These are phyloP conservation scores for Goniozus legneri DNA, from an alignment of 1,140 invertebrate genomes.

Conservation along the genomic window DNA sequence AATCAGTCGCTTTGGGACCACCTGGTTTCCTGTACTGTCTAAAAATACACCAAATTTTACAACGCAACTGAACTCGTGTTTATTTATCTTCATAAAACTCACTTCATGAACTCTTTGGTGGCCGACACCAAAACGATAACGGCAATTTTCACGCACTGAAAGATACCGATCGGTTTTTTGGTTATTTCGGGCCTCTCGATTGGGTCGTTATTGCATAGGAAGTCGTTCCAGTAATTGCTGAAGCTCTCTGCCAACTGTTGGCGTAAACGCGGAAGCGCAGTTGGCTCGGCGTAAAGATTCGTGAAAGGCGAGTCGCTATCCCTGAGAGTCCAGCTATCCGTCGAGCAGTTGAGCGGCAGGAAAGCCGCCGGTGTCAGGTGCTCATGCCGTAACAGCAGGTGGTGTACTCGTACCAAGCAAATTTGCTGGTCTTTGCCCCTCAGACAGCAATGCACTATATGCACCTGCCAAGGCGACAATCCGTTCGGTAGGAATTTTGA, in stretches of 20 bases:
- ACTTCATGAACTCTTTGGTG: conserved; percentile 55
- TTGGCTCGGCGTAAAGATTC: conserved; percentile 60
- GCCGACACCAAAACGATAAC: conserved; percentile 60
- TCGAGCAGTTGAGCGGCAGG: conserved; percentile 61
- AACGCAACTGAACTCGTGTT: too few species aligned
- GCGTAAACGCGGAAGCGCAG: conserved; percentile 64
- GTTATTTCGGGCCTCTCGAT: conserved; percentile 65
- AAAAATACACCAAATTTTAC: conserved; percentile 1
- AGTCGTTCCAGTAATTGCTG: conserved; percentile 75
- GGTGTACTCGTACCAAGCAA: conserved; percentile 72
- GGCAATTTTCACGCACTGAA: conserved; percentile 58
- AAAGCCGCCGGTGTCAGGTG: conserved; percentile 71
- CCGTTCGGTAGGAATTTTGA: conserved; percentile 68
- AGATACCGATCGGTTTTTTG: conserved; percentile 60
- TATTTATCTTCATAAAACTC: too few species aligned
- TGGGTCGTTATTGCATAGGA: conserved; percentile 74
- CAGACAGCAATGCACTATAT: conserved; percentile 61
- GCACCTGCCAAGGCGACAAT: conserved; percentile 77
- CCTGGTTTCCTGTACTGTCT: conserved; percentile 37
- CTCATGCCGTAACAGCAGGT: conserved; percentile 68
- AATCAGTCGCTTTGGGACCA: conserved; percentile 8
- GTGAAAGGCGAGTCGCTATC: conserved; percentile 52
- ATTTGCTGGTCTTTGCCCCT: conserved; percentile 63
- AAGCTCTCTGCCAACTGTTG: conserved; percentile 65
- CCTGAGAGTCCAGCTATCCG: conserved; percentile 42